A percentile compares a stretch with the other conserved stretches of the same genome.
These are phyloP conservation scores for Lysandra bellargus DNA, from an alignment of 2,888 invertebrate species.

Conservation along the genomic window DNA sequence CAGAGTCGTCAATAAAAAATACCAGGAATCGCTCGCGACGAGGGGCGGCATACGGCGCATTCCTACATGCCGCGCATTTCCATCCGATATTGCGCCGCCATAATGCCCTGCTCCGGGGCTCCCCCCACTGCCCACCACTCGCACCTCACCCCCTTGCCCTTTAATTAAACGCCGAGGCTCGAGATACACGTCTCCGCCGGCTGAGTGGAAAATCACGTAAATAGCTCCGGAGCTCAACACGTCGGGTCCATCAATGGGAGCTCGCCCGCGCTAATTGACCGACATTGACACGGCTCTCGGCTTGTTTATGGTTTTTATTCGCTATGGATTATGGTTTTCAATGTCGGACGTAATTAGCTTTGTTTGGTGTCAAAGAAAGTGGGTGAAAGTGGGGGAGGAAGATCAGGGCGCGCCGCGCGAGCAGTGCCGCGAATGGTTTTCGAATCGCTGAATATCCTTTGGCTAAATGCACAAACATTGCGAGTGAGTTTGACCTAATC, in stretches of 20 bases:
- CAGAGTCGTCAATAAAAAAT: slow-evolving; percentile 80
- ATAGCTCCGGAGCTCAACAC: slow-evolving; percentile 68
- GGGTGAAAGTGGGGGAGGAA: not conserved
- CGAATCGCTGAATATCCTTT: not conserved
- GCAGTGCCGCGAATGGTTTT: not conserved
- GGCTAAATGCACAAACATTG: not conserved
- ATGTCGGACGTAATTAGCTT: slow-evolving; percentile 10
- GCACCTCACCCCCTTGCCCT: slow-evolving; percentile 71
- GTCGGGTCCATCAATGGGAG: slow-evolving; percentile 53
- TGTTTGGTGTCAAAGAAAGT: slow-evolving; percentile 1
- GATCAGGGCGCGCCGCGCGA: not conserved
- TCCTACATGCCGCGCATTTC: slow-evolving; percentile 81
- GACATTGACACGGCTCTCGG: slow-evolving; percentile 18
- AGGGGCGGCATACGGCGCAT: slow-evolving; percentile 75
- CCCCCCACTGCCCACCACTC: slow-evolving; percentile 40
- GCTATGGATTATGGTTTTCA: slow-evolving; percentile 4
- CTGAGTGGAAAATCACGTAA: slow-evolving; percentile 76
- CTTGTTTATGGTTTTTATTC: slow-evolving; percentile 22
- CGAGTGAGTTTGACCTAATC: not conserved
- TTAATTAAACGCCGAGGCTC: slow-evolving; percentile 80
- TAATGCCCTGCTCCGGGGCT: slow-evolving; percentile 72
- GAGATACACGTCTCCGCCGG: slow-evolving; percentile 75
- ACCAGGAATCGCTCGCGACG: slow-evolving; percentile 77
- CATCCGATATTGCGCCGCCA: slow-evolving; percentile 81
- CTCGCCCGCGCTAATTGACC: slow-evolving; percentile 35